Base-by-base conservation (phyloP, 2,888 invertebrate genomes). In the Chamaedrilus cognettii region DNA sequence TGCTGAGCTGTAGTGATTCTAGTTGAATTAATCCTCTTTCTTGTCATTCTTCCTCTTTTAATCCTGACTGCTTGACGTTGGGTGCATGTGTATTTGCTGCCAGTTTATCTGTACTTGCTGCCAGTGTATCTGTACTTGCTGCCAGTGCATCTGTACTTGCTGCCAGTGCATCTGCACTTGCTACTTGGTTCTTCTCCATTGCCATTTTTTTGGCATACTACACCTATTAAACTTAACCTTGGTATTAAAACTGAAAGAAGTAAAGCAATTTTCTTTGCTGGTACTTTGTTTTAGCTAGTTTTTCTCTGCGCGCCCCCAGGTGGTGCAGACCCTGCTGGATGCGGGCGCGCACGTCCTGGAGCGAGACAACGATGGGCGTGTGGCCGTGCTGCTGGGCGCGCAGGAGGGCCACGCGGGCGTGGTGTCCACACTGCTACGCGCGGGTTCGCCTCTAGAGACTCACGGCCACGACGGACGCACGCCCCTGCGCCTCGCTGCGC, bases 391-490 rank as follows among this genome's bases (percentile, higher is more conserved):
- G 85, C 86, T 96, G 69, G 94, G 95, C 0, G 91, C 95, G 0
- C 95, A 95, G 73, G 81, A 82, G 70, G 82, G 82, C 7, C 82
- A 83, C 69, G 68, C 78, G 61, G 58, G 59, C 30, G 65, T 61
- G n/a, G 70, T 73, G 19, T 55, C 63, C 26, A 42, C 60, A 11
- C 70, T 74, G 31, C 42, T 73, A 28, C 70, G 71, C 42, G 26
- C 74, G 30, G 77, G 77, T n/a, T 77, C 80, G 7, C 65, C 72
- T 15, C 72, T 81, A 3, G 80, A 83, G 65, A 77, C 94, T 92
- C 79, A 94, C 92, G 0, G 93, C 55, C 82, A 96, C 79, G 88
- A 83, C 88, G 51, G 87, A 86, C 82, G 92, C 82, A 84, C 85
- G 2, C 79, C 85, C 2, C 73, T 86, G 31, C 77, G 86, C 72